Evolutionary conservation across 2,797 vertebrate genomes (phyloP), one percentile per base, ranked within the genome.

Genomic region (Diplodus puntazzo): DNA sequence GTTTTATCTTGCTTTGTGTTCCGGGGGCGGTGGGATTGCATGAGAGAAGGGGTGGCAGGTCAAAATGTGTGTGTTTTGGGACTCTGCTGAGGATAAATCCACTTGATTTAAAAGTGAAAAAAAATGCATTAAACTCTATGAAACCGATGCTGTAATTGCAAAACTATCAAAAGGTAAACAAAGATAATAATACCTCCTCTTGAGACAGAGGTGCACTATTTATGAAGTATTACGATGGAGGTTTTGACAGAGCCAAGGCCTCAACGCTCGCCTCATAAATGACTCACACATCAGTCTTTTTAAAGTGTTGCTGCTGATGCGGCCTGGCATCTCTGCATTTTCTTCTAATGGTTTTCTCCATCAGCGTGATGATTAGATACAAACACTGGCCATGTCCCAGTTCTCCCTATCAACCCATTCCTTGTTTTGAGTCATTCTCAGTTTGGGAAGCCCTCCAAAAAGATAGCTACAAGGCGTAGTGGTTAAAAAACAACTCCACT

Each of bases 1-100:
- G 80, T 81, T 89, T 90, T 90, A 91, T 88, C 85, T 87, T 82
- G 82, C 80, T 86, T 83, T 81, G 80, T 81, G 79, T 81, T 78
- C 48, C 77, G 48, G 23, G 57, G 46, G 42, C 14, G 46, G 45
- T 79, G 57, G 20, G 83, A 92, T 69, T 85, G 71, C 75, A 83
- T 67, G 17, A 76, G 75, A 62, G 34, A 70, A 27, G 34, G 58
- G 80, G 72, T 55, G 75, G 62, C 21, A 62, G 87, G 88, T 89
- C 78, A 79, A 77, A 88, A 86, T 79, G 43, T 75, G 82, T 82
- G 74, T 76, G 60, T 43, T 84, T 81, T 62, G 30, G 69, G 57
- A 54, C 60, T 80, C 61, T 77, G 61, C 64, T 57, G 64, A 20
- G 20, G 57, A 79, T 79, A 64, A 82, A 81, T 77, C 64, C 73